Conservation (phyloP, 2,888 invertebrate species). For the Holacanthella duospinosa region DNA sequence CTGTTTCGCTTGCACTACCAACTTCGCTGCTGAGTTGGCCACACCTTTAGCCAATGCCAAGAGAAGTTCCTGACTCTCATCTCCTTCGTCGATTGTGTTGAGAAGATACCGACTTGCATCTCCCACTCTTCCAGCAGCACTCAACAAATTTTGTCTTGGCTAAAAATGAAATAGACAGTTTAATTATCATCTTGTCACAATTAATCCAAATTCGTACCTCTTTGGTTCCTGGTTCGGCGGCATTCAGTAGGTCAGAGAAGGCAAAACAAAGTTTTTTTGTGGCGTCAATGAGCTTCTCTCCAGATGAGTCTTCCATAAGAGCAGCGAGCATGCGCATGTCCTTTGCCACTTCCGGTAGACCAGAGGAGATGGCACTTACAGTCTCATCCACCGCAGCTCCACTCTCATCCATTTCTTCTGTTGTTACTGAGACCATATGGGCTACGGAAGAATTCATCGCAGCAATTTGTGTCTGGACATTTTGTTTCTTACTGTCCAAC, state of each 20-base stretch:
- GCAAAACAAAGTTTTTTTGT: slow-evolving; percentile 84
- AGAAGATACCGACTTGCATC: slow-evolving; percentile 92
- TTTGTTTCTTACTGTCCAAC: slow-evolving; percentile 88
- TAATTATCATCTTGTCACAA: neutral
- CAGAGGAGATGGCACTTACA: slow-evolving; percentile 91
- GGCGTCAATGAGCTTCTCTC: slow-evolving; percentile 79
- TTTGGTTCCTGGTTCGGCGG: slow-evolving; percentile 88
- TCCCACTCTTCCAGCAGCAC: slow-evolving; percentile 91
- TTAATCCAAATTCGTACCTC: slow-evolving; percentile 49
- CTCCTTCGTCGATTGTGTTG: slow-evolving; percentile 83
- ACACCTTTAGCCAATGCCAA: slow-evolving; percentile 91
- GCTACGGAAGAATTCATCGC: slow-evolving; percentile 99
- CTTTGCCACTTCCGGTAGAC: slow-evolving; percentile 89
- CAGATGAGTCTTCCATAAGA: slow-evolving; percentile 76
- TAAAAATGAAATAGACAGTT: slow-evolving; percentile 40
- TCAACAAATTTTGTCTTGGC: slow-evolving; percentile 83
- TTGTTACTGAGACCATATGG: slow-evolving; percentile 82
- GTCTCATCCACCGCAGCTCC: slow-evolving; percentile 85
- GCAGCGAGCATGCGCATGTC: slow-evolving; percentile 93
- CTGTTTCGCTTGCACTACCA: slow-evolving; percentile 91
- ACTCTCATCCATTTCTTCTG: slow-evolving; percentile 83
- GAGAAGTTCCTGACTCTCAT: slow-evolving; percentile 82
- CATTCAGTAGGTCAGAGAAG: slow-evolving; percentile 85
- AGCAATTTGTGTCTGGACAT: slow-evolving; percentile 90
- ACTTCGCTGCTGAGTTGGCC: slow-evolving; percentile 87